Evolutionary conservation across 1,140 invertebrate species (phyloP).

Genomic region (Hypothenemus hampei): DNA sequence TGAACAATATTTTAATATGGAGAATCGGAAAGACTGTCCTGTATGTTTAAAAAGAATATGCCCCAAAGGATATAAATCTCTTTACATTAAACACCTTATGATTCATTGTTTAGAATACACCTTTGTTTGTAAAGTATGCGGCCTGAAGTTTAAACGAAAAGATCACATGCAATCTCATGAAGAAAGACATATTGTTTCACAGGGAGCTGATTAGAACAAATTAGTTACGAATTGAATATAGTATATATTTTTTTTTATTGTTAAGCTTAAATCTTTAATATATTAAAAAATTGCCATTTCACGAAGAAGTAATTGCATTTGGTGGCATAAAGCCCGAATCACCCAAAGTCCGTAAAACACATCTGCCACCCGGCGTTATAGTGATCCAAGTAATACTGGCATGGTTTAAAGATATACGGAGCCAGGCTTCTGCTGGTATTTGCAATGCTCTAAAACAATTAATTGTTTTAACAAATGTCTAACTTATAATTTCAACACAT

Average conservation of each 20-base stretch:
- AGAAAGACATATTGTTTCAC: constrained; percentile 25
- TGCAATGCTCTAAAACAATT: constrained; percentile 78
- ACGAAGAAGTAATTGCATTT: constrained; percentile 50
- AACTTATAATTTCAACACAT: too few species aligned
- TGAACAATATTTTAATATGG: constrained; percentile 20
- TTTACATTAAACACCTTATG: constrained; percentile 32
- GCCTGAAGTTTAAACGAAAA: constrained; percentile 30
- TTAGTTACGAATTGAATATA: background rate
- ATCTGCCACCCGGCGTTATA: constrained; percentile 81
- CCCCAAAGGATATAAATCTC: constrained; percentile 17
- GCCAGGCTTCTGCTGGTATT: constrained; percentile 94
- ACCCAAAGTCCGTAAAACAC: constrained; percentile 72
- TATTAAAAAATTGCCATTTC: background rate
- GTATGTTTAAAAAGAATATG: constrained; percentile 29
- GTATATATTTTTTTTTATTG: background rate
- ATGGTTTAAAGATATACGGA: constrained; percentile 86
- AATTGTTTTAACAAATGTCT: constrained; percentile 3
- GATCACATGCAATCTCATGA: constrained; percentile 33
- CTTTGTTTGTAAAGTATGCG: constrained; percentile 30
- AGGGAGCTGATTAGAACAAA: background rate
- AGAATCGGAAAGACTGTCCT: constrained; percentile 28
- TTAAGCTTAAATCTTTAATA: background rate
- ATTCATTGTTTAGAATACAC: constrained; percentile 24
- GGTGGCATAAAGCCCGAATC: constrained; percentile 87
- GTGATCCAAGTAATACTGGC: constrained; percentile 89